These are phyloP conservation scores for Malthinus flaveolus DNA, from an alignment of 2,888 invertebrate genomes.

Conservation along the genomic window DNA sequence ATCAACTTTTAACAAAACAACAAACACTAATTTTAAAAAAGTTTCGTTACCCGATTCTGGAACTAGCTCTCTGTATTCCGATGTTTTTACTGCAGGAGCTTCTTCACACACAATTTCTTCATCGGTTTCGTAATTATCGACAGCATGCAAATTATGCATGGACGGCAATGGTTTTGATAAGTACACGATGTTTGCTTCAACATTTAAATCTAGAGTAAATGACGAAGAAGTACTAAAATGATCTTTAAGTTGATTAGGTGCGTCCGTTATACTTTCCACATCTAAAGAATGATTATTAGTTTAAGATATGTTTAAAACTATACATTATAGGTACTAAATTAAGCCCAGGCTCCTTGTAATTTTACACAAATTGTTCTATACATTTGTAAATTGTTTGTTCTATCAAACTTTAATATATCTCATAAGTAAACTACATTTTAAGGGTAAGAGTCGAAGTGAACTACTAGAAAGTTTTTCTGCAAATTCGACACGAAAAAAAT, in stretches of 20 bases:
- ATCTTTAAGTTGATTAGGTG: constrained; percentile 48
- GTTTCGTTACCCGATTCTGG: constrained; percentile 48
- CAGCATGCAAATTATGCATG: constrained; percentile 33
- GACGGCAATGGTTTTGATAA: constrained; percentile 55
- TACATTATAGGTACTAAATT: no score
- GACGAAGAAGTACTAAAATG: constrained; percentile 54
- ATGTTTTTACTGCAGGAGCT: constrained; percentile 51
- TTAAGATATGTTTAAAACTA: no score
- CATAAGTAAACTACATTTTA: no score
- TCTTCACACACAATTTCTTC: constrained; percentile 36
- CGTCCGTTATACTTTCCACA: constrained; percentile 46
- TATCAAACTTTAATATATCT: no score
- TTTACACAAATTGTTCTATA: no score
- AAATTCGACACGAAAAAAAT: no score
- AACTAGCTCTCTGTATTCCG: constrained; percentile 53
- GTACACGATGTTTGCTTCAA: constrained; percentile 66
- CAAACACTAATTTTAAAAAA: neutral
- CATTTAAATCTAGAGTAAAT: constrained; percentile 65
- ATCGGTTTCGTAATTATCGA: constrained; percentile 30
- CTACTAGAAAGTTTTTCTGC: no score
- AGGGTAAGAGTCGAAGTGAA: no score
- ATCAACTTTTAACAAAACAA: neutral
- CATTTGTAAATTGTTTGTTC: no score
- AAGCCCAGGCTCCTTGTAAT: no score
- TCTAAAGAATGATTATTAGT: no score